These are phyloP conservation scores for Copidosoma floridanum DNA, from an alignment of 1,140 invertebrate genomes.

Conservation along the genomic window DNA sequence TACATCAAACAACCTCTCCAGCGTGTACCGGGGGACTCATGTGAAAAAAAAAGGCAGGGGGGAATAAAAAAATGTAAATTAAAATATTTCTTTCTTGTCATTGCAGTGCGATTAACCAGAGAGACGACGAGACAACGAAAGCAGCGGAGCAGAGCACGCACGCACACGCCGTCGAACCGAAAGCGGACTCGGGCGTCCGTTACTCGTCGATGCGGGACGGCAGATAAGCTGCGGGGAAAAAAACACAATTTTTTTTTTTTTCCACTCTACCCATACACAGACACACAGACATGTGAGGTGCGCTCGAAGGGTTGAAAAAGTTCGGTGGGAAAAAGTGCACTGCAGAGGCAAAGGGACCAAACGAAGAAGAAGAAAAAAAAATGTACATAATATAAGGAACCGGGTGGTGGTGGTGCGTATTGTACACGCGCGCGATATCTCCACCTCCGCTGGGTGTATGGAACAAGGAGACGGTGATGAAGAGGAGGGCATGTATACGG, in stretches of 20 bases:
- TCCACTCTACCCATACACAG: not conserved
- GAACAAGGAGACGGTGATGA: not conserved
- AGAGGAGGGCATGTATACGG: not conserved
- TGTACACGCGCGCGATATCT: not conserved
- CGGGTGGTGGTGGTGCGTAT: conserved; percentile 13
- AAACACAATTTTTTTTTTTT: conserved; percentile 6
- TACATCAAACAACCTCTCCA: too few species aligned
- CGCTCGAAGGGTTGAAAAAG: conserved; percentile 10
- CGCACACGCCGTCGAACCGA: too few species aligned
- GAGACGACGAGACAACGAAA: conserved; percentile 2
- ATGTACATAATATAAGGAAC: conserved; percentile 6
- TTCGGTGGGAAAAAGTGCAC: conserved; percentile 17
- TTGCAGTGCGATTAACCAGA: conserved; percentile 10
- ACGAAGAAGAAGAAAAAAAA: not conserved
- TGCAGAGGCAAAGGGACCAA: not conserved
- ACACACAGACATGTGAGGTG: not conserved
- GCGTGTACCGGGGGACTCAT: too few species aligned
- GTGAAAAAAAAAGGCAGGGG: not conserved
- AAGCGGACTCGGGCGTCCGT: too few species aligned
- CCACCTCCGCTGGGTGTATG: not conserved
- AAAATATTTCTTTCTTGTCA: conserved; percentile 12
- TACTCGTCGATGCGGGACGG: conserved; percentile 20
- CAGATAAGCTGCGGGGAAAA: too few species aligned
- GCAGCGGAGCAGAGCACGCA: conserved; percentile 8
- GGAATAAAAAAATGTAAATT: too few species aligned